These are phyloP conservation scores for Cebidichthys violaceus DNA, from an alignment of 2,113 vertebrate species.

Conservation along the genomic window DNA sequence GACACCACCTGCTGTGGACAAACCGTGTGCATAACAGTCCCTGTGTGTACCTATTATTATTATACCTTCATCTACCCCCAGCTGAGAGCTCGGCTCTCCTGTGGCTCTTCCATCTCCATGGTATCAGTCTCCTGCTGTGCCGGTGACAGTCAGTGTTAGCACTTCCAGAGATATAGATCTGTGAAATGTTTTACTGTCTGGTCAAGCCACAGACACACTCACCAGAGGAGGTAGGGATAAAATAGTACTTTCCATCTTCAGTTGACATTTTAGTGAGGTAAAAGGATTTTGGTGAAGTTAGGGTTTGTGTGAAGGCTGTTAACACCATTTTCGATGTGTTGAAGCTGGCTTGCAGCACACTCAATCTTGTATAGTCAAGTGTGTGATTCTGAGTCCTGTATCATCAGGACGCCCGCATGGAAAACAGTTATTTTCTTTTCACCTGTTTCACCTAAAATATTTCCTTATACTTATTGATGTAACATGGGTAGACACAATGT, in stretches of 20 bases:
- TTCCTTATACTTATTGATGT: background rate
- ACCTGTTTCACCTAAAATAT: background rate
- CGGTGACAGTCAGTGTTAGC: conserved; percentile 31
- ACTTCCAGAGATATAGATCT: conserved; percentile 4
- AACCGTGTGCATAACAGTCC: conserved; percentile 59
- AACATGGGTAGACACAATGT: background rate
- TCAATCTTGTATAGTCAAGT: background rate
- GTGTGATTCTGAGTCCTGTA: background rate
- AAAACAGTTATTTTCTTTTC: background rate
- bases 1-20: conserved; percentile 67
- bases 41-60: conserved; percentile 68
- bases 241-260: background rate
- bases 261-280: background rate
- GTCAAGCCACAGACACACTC: background rate
- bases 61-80: conserved; percentile 51
- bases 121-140: conserved; percentile 42
- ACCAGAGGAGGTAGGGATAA: background rate
- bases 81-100: conserved; percentile 56
- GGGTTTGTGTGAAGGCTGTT: background rate
- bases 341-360: background rate
- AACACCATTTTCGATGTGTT: background rate
- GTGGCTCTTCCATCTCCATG: conserved; percentile 57
- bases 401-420: background rate
- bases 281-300: background rate
- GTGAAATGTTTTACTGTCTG: background rate